Percentiles rank a stretch among this genome's conserved stretches.
These are phyloP conservation scores for Cyaniris semiargus DNA, from an alignment of 2,888 invertebrate genomes.

Conservation along the genomic window DNA sequence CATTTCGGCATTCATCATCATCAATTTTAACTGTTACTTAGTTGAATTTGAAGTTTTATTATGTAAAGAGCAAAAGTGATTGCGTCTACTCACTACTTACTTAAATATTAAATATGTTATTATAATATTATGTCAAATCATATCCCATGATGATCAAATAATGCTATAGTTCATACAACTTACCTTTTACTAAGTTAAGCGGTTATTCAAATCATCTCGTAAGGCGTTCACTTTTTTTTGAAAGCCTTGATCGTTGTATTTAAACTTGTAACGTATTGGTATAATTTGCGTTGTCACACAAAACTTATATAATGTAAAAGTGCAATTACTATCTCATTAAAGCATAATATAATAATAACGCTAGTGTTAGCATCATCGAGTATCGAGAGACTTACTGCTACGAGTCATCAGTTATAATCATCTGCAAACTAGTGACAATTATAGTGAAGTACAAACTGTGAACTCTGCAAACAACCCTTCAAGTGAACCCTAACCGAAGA, in stretches of 20 bases:
- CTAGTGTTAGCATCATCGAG: too few species aligned
- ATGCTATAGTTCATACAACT: background rate
- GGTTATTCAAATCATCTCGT: background rate
- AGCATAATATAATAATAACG: background rate
- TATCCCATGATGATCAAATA: background rate
- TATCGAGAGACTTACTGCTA: too few species aligned
- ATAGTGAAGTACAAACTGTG: too few species aligned
- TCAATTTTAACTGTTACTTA: too few species aligned
- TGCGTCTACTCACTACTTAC: background rate
- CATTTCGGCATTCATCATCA: too few species aligned
- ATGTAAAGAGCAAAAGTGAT: too few species aligned
- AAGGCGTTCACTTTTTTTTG: background rate
- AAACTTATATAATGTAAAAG: conserved; percentile 1
- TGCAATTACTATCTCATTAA: background rate
- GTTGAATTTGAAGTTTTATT: too few species aligned
- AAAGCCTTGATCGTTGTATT: background rate
- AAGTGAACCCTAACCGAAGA: too few species aligned
- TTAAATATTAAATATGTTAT: background rate
- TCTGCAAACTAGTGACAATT: too few species aligned
- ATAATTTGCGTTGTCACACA: background rate
- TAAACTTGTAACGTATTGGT: background rate
- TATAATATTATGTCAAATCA: background rate
- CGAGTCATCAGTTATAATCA: too few species aligned
- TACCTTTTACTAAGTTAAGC: background rate
- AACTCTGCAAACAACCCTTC: too few species aligned